Evolutionary conservation across 2,888 invertebrate genomes (phyloP).

Genomic region (Brachyopa scutellaris): DNA sequence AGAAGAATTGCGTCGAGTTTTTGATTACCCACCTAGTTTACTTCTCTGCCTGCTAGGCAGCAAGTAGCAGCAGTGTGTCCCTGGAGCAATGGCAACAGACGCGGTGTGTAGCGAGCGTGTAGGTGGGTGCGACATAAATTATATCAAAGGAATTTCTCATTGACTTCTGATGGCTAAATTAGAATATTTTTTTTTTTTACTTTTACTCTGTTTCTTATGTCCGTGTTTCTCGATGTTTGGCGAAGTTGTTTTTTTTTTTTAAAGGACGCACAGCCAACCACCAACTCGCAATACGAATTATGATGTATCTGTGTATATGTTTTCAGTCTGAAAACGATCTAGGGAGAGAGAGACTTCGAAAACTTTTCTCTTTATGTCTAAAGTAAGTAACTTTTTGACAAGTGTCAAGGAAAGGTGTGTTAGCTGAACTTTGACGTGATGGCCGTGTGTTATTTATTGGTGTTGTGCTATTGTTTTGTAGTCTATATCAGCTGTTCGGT

Average conservation of each 20-base stretch:
- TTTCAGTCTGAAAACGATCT: neutral
- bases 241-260: slow-evolving; percentile 4
- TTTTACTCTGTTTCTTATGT: slow-evolving; percentile 43
- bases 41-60: neutral
- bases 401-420: slow-evolving; percentile 49
- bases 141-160: slow-evolving; percentile 50
- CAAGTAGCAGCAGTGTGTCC: neutral
- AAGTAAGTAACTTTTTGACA: slow-evolving; percentile 50
- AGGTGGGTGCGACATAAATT: slow-evolving; percentile 57
- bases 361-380: neutral
- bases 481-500: slow-evolving; percentile 15
- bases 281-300: too few species aligned
- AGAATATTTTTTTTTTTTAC: slow-evolving; percentile 65
- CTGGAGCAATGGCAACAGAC: slow-evolving; percentile 8
- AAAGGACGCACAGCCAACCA: too few species aligned
- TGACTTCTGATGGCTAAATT: slow-evolving; percentile 69
- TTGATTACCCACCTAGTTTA: slow-evolving; percentile 55
- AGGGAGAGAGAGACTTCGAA: slow-evolving; percentile 9
- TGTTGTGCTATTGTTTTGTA: slow-evolving; percentile 13
- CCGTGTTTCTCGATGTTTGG: slow-evolving; percentile 35
- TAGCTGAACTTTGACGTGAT: slow-evolving; percentile 5
- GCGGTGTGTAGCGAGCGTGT: neutral
- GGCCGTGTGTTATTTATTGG: slow-evolving; percentile 40
- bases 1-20: slow-evolving; percentile 63
- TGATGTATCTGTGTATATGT: slow-evolving; percentile 28